Conservation (phyloP, 2,113 vertebrate genomes). For the Pygoscelis adeliae region DNA sequence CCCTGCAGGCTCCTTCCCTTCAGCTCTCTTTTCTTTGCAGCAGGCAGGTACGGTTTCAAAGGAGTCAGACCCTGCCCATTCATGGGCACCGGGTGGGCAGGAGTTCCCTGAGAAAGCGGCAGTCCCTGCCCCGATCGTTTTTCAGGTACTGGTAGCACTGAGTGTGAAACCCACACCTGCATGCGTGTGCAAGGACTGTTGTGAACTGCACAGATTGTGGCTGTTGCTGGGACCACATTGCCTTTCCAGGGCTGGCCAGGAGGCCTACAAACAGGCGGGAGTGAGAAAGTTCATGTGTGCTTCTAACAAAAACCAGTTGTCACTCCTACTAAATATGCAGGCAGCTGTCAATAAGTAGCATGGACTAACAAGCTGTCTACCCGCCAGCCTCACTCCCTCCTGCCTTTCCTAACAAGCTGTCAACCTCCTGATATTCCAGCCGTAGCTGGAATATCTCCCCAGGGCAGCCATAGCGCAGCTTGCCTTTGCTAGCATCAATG, state of each 20-base stretch:
- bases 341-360: constrained; percentile 48
- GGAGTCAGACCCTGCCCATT: constrained; percentile 92
- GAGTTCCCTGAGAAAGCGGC: constrained; percentile 85
- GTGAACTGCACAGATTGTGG: constrained; percentile 1
- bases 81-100: constrained; percentile 85
- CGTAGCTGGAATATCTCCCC: background rate
- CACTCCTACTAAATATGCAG: constrained; percentile 46
- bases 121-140: constrained; percentile 91
- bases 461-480: background rate
- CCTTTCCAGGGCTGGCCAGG: background rate
- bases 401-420: constrained; percentile 45
- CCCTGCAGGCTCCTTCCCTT: constrained; percentile 36
- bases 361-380: constrained; percentile 65
- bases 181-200: constrained; percentile 54
- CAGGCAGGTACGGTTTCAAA: constrained; percentile 93
- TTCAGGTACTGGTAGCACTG: constrained; percentile 86
- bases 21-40: constrained; percentile 75
- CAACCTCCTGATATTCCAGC: background rate
- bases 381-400: constrained; percentile 7
- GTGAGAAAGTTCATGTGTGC: background rate
- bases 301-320: constrained; percentile 22
- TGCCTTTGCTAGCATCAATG: background rate
- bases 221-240: background rate
- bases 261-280: background rate
- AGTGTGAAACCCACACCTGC: constrained; percentile 62